Percentiles rank a stretch among this genome's conserved stretches.
These are phyloP conservation scores for Cinara cedri DNA, from an alignment of 2,888 invertebrate species.

Conservation along the genomic window DNA sequence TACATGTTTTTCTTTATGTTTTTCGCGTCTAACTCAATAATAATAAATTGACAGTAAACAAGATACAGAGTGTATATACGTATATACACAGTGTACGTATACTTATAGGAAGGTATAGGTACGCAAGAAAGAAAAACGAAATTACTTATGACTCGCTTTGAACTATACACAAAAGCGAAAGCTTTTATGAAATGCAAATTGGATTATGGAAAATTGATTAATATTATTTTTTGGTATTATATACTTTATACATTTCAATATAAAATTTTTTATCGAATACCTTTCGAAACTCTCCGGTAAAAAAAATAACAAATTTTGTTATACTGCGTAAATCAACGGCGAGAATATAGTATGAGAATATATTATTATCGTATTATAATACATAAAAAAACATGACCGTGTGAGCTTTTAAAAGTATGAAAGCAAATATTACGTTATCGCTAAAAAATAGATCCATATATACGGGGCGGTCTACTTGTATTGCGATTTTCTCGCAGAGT, in stretches of 20 bases:
- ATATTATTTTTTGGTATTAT: constrained; percentile 28
- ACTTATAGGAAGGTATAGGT: too few species aligned
- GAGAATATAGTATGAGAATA: constrained; percentile 1
- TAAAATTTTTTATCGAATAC: constrained; percentile 15
- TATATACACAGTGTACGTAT: too few species aligned
- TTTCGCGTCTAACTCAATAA: neutral
- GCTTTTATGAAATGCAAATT: constrained; percentile 35
- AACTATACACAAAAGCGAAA: constrained; percentile 6
- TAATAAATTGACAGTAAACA: constrained; percentile 18
- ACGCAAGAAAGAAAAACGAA: neutral
- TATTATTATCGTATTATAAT: too few species aligned
- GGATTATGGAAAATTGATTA: constrained; percentile 25
- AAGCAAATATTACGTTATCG: neutral
- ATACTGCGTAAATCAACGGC: neutral
- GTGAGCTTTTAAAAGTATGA: neutral
- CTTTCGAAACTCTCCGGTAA: constrained; percentile 8
- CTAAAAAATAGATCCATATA: too few species aligned
- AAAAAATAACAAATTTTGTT: neutral
- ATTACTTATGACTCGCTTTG: constrained; percentile 16
- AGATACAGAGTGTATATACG: neutral
- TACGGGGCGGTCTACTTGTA: too few species aligned
- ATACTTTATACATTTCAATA: constrained; percentile 9
- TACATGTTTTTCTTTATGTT: neutral
- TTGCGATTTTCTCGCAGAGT: too few species aligned
- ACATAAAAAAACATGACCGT: neutral